These are phyloP conservation scores for Phyllopteryx taeniolatus DNA, from an alignment of 2,113 vertebrate species.

Conservation along the genomic window DNA sequence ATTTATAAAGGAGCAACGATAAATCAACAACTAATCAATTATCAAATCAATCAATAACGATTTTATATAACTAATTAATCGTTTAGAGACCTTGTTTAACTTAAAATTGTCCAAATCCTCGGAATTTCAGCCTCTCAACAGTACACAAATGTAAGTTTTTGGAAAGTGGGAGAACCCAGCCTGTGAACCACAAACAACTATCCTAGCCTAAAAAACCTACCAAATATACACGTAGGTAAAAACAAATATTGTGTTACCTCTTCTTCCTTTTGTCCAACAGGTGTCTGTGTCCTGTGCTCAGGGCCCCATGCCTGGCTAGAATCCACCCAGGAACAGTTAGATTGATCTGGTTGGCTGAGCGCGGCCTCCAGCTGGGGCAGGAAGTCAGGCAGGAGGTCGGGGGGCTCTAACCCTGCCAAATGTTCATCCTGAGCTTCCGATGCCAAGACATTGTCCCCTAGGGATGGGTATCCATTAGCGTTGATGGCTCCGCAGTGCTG, in stretches of 20 bases:
- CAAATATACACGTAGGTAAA: not conserved
- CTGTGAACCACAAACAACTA: no score
- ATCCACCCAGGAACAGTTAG: slow-evolving; percentile 62
- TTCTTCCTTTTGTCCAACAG: slow-evolving; percentile 49
- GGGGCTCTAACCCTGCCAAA: slow-evolving; percentile 84
- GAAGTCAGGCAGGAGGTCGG: slow-evolving; percentile 88
- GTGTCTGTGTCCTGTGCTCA: slow-evolving; percentile 38
- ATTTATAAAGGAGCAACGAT: no score
- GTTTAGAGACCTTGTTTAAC: no score
- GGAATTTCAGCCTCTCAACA: no score
- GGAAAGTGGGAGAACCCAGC: no score
- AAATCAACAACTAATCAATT: no score
- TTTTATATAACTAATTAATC: no score
- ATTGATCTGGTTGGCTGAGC: slow-evolving; percentile 77
- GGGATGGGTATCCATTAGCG: slow-evolving; percentile 82
- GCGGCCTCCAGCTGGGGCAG: slow-evolving; percentile 88
- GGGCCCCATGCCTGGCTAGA: slow-evolving; percentile 37
- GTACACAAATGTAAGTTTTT: no score
- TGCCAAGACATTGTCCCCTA: slow-evolving; percentile 84
- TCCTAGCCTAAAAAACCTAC: not conserved
- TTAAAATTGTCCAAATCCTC: no score
- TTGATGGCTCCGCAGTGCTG: slow-evolving; percentile 47
- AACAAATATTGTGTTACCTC: slow-evolving; percentile 60
- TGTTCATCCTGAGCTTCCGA: slow-evolving; percentile 80
- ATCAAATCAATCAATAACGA: no score